Percentiles rank a stretch among this genome's conserved stretches.
These are phyloP conservation scores for Plectropomus leopardus DNA, from an alignment of 2,113 vertebrate species.

Conservation along the genomic window DNA sequence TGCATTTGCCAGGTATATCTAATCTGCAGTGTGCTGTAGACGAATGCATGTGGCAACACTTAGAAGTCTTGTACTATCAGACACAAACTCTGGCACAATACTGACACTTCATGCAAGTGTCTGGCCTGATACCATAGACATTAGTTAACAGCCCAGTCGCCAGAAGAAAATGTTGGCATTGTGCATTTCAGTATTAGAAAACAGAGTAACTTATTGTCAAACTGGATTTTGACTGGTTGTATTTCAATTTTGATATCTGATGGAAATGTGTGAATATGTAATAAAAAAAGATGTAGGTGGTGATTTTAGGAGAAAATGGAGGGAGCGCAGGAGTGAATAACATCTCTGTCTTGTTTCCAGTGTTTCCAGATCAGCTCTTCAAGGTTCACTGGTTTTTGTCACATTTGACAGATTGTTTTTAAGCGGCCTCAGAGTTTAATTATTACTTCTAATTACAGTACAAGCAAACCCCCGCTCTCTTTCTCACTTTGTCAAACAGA, in stretches of 20 bases:
- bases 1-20: constrained; percentile 54
- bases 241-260: too few relatives aligned
- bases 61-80: constrained; percentile 42
- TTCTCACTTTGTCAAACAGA: background rate
- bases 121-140: background rate
- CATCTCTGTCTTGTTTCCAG: background rate
- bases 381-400: constrained; percentile 22
- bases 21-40: constrained; percentile 22
- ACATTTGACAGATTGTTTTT: constrained; percentile 22
- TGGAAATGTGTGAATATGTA: too few relatives aligned
- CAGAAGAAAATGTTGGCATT: too few relatives aligned
- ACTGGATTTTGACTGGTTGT: too few relatives aligned
- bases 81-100: constrained; percentile 6
- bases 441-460: constrained; percentile 36
- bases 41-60: constrained; percentile 23
- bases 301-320: background rate
- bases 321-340: background rate
- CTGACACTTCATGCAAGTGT: constrained; percentile 1
- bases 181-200: too few relatives aligned
- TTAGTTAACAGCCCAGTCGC: too few relatives aligned
- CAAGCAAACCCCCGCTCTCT: constrained; percentile 9
- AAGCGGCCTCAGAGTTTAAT: constrained; percentile 51
- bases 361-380: constrained; percentile 5
- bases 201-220: too few relatives aligned
- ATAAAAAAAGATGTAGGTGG: background rate